Evolutionary conservation across 2,113 vertebrate genomes (phyloP).

Genomic region (Brienomyrus brachyistius): DNA sequence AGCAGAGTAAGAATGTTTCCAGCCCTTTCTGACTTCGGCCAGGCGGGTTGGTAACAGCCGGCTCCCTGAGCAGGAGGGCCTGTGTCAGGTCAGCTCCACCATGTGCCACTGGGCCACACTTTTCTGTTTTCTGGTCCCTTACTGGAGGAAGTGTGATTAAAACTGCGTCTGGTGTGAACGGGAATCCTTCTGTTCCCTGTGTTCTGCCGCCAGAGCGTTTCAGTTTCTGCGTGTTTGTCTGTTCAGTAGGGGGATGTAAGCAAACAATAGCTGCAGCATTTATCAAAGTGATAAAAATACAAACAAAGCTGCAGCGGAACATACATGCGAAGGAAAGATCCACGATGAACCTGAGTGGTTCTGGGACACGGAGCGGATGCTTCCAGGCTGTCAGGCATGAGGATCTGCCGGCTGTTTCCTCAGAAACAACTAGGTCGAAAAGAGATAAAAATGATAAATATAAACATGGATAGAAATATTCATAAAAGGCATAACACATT

Average conservation of each 20-base stretch:
- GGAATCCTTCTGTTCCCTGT: neutral
- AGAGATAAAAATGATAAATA: no score
- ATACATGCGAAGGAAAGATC: neutral
- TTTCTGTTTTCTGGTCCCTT: conserved; percentile 19
- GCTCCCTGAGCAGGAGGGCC: neutral
- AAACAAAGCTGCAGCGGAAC: neutral
- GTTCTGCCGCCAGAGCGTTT: neutral
- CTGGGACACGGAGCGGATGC: neutral
- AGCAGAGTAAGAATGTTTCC: neutral
- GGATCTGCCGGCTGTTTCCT: no score
- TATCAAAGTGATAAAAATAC: neutral
- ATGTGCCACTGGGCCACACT: conserved; percentile 65
- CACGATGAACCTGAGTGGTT: neutral
- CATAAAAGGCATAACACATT: no score
- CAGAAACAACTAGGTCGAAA: no score
- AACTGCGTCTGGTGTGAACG: neutral
- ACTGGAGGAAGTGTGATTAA: neutral
- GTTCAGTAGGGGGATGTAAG: neutral
- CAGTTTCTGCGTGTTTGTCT: neutral
- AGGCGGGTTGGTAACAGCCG: neutral
- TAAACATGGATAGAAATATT: no score
- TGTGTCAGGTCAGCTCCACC: conserved; percentile 54
- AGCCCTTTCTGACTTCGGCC: neutral
- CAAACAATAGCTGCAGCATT: neutral
- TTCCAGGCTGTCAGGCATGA: neutral